Base-by-base conservation (phyloP, 2,888 invertebrate genomes). In the Pemphredon lugubris region DNA sequence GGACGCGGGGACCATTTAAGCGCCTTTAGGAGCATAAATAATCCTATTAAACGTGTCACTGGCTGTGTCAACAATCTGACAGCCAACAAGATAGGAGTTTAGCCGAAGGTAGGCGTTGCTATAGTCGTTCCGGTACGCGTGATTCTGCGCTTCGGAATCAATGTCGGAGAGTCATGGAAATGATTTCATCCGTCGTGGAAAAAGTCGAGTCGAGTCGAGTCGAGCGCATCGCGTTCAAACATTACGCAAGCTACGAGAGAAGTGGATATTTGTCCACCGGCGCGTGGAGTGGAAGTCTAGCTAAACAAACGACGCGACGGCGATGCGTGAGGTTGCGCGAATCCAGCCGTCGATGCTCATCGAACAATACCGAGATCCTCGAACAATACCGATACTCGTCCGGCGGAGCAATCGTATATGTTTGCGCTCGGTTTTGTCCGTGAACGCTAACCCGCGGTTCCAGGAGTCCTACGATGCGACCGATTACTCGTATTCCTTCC, bases 31-130 rank as follows among this genome's bases (percentile, higher is more conserved):
- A 78, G 86, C 84, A 87, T 85, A 86, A 87, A 87, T 88, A 87
- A 88, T 87, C 87, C 87, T 83, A 87, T 88, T 88, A 87, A 86
- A 84, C 83, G 84, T 87, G 86, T 88, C 86, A 83, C 81, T 83
- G 82, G 71, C 73, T 81, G 79, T 86, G 85, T 87, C 86, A 87
- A 87, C 87, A 86, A 84, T 87, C 86, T 79, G 84, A 84, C 86
- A 84, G 78, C 73, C 78, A 73, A 86, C 83, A 81, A 83, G 83
- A 83, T 73, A 69, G 63, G 47, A 50, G 61, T 42, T 58, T 68
- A 63, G 47, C 45, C 50, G 57, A 51, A 44, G 59, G 65, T 54
- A 61, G 60, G 54, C 58, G 34, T 66, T 68, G 18, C 30, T 42
- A 55, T 50, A n/a, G n/a, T n/a, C n/a, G 60, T 57, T 37, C 51